Base-by-base conservation (phyloP, 2,797 vertebrate genomes). In the Pogoniulus pusillus region DNA sequence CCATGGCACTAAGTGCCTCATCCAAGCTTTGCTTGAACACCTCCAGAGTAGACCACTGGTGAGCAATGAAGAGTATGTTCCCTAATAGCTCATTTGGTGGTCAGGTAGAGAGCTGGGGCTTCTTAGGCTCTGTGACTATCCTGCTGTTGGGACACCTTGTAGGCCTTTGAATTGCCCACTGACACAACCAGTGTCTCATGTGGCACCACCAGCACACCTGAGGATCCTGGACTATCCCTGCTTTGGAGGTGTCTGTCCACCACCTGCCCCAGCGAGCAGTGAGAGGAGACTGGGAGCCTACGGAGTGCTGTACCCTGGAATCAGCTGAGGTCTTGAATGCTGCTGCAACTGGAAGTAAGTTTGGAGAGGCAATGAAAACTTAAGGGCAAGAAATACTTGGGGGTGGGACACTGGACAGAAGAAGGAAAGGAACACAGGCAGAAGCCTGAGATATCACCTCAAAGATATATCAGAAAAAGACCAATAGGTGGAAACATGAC, bases 41-140 rank as follows among this genome's bases (percentile, higher is more conserved):
- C n/a, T n/a, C n/a, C n/a, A n/a, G n/a, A n/a, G n/a, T n/a, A n/a
- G n/a, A n/a, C n/a, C n/a, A n/a, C n/a, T n/a, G n/a, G n/a, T n/a
- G n/a, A n/a, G n/a, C n/a, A n/a, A n/a, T n/a, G n/a, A n/a, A n/a
- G n/a, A n/a, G n/a, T n/a, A 14, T 30, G 7, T 34, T 66, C 58
- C 35, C 32, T 32, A 16, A 59, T 13, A 73, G 27, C 39, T 72
- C 3, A 12, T 30, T 0, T n/a, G 26, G 16, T 35, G 5, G 7
- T 68, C 26, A 16, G 0, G 0, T 37, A 51, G 35, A 80, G 10
- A 91, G 14, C 22, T 16, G 22, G 17, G 11, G 1, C 7, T 74
- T 77, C 53, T 32, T 9, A 27, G 0, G 0, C 4, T 62, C 39
- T 63, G 39, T 27, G 15, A 39, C 29, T 54, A 4, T 60, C 7